A percentile compares a stretch with the other conserved stretches of the same genome.
Conservation (phyloP, 2,113 vertebrate genomes). For the Catharus minimus region DNA sequence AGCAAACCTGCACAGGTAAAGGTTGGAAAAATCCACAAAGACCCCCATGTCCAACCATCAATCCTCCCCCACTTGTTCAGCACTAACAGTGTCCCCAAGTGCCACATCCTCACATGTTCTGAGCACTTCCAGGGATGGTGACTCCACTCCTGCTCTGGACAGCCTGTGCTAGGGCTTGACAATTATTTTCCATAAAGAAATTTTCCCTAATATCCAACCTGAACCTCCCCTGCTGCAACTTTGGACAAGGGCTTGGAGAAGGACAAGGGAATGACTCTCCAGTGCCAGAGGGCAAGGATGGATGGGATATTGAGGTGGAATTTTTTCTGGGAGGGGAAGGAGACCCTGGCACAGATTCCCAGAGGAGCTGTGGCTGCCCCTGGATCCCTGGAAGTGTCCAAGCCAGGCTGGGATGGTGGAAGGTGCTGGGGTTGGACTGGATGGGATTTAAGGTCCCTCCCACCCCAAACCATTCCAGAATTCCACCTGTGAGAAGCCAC, state of each 20-base stretch:
- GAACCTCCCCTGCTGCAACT: not conserved
- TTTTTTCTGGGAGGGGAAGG: fast-evolving
- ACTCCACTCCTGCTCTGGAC: not conserved
- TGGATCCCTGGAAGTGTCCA: not conserved
- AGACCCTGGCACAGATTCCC: not conserved
- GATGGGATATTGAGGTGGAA: not conserved
- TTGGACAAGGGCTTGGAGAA: not conserved
- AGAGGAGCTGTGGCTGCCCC: not conserved
- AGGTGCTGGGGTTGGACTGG: not conserved
- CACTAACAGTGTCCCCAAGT: not conserved
- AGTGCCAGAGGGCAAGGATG: not conserved
- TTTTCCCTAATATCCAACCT: not conserved
- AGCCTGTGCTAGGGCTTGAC: not conserved
- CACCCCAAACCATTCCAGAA: not conserved
- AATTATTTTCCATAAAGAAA: not conserved
- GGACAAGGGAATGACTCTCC: not conserved
- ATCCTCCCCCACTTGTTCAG: not conserved
- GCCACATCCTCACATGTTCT: not conserved
- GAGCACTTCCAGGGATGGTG: not conserved
- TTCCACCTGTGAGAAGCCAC: not conserved
- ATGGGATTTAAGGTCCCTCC: not conserved
- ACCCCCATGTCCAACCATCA: not conserved
- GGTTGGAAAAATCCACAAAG: not conserved
- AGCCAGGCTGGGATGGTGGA: fast-evolving
- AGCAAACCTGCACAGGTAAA: not conserved